A percentile compares a stretch with the other conserved stretches of the same genome.
phyloP scores from a whole-genome alignment of 2,888 invertebrate species.

The Rambutsinella grinnellia region DNA sequence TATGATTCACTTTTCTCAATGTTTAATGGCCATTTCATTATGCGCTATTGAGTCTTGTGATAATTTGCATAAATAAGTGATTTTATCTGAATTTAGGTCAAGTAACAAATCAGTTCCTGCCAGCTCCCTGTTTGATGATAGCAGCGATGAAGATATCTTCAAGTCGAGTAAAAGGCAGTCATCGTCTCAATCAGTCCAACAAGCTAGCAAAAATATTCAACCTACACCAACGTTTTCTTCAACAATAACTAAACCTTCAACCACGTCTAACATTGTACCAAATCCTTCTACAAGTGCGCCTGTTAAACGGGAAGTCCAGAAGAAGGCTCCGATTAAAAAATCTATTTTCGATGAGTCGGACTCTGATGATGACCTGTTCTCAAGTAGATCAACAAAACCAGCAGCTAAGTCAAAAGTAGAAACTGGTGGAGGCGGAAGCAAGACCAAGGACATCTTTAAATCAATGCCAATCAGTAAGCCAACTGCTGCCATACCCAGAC shows the following conservation, averaged over 20 bases:
- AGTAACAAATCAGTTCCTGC: too few relatives aligned
- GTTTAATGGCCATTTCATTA: too few relatives aligned
- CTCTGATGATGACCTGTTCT: constrained; percentile 64
- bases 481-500: neutral
- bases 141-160: constrained; percentile 58
- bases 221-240: neutral
- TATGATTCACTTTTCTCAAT: too few relatives aligned
- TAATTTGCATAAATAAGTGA: too few relatives aligned
- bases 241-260: neutral
- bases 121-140: constrained; percentile 40
- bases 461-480: neutral
- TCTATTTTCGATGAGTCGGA: constrained; percentile 66
- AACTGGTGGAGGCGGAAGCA: too few relatives aligned
- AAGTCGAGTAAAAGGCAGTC: constrained; percentile 18
- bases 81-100: too few relatives aligned
- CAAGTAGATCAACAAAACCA: constrained; percentile 17
- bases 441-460: neutral
- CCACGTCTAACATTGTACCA: neutral
- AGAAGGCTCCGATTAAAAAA: constrained; percentile 32
- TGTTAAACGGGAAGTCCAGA: neutral
- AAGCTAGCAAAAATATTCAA: neutral
- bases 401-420: neutral
- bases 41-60: too few relatives aligned
- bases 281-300: neutral
- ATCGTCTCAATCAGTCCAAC: too few relatives aligned